Conservation (phyloP, 1,140 invertebrate species). For the Drosophila subobscura region DNA sequence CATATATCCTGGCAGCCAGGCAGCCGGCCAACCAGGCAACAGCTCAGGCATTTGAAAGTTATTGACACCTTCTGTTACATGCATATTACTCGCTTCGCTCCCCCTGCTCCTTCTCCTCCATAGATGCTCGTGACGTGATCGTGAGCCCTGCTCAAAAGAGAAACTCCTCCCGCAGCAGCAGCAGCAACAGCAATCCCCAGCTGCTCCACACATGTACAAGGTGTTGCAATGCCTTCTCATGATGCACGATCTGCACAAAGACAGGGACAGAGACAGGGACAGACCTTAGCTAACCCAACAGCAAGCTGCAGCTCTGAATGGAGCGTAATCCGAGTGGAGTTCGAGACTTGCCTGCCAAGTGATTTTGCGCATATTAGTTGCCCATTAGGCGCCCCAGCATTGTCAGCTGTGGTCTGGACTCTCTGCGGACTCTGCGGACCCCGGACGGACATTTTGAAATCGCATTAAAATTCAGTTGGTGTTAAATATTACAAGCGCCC, state of each 20-base stretch:
- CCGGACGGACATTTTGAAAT: conserved; percentile 38
- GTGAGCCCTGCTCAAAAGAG: conserved; percentile 38
- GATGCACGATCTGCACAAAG: conserved; percentile 45
- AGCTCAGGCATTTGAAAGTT: conserved; percentile 70
- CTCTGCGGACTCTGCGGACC: not conserved
- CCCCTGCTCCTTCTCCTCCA: not conserved
- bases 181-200: not conserved
- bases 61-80: conserved; percentile 71
- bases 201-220: conserved; percentile 37
- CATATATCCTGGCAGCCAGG: conserved; percentile 60
- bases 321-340: conserved; percentile 41
- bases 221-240: conserved; percentile 48
- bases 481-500: conserved; percentile 79
- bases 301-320: not conserved
- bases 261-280: conserved; percentile 1
- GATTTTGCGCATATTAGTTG: conserved; percentile 81
- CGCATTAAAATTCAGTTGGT: conserved; percentile 79
- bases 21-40: conserved; percentile 15
- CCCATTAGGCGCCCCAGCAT: conserved; percentile 72
- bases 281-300: conserved; percentile 10
- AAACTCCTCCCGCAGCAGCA: no score
- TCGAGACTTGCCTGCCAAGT: conserved; percentile 77
- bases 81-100: conserved; percentile 1
- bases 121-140: conserved; percentile 49
- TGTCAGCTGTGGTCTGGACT: conserved; percentile 34